Evolutionary conservation across 2,113 vertebrate genomes (phyloP).

Genomic region (Atherinomorus stipes): DNA sequence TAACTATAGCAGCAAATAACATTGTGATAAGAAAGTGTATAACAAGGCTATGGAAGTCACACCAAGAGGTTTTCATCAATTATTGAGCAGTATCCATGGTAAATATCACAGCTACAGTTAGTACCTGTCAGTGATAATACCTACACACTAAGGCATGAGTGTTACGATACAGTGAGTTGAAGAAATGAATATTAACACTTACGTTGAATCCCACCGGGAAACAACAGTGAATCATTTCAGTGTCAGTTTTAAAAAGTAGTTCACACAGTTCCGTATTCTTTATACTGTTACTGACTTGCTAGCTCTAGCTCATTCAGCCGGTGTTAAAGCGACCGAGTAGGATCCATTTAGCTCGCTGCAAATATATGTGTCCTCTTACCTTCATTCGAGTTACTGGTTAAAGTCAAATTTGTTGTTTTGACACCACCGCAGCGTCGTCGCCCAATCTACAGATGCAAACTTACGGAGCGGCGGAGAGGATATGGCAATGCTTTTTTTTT

Average conservation of each 20-base stretch:
- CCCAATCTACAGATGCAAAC: conserved; percentile 58
- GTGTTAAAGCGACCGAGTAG: conserved; percentile 24
- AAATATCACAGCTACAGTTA: conserved; percentile 3
- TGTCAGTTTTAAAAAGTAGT: conserved; percentile 21
- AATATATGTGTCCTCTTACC: conserved; percentile 72
- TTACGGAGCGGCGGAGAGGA: conserved; percentile 73
- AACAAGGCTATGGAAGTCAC: conserved; percentile 10
- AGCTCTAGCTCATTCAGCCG: conserved; percentile 56
- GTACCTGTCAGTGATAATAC: conserved; percentile 14
- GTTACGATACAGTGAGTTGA: neutral
- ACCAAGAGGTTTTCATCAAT: conserved; percentile 12
- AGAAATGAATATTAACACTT: neutral
- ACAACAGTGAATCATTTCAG: conserved; percentile 1
- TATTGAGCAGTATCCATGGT: conserved; percentile 7
- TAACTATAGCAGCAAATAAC: neutral
- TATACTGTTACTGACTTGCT: conserved; percentile 9
- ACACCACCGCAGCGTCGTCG: conserved; percentile 64
- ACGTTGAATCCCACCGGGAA: neutral
- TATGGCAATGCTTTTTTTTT: conserved; percentile 78
- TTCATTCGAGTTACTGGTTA: conserved; percentile 74
- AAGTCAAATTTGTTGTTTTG: conserved; percentile 59
- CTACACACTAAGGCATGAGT: conserved; percentile 1
- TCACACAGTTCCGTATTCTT: conserved; percentile 65
- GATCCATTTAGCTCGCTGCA: neutral
- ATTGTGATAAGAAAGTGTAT: conserved; percentile 3